Base-by-base conservation (phyloP, 2,797 vertebrate genomes). In the Parauchenoglanis ngamensis region DNA sequence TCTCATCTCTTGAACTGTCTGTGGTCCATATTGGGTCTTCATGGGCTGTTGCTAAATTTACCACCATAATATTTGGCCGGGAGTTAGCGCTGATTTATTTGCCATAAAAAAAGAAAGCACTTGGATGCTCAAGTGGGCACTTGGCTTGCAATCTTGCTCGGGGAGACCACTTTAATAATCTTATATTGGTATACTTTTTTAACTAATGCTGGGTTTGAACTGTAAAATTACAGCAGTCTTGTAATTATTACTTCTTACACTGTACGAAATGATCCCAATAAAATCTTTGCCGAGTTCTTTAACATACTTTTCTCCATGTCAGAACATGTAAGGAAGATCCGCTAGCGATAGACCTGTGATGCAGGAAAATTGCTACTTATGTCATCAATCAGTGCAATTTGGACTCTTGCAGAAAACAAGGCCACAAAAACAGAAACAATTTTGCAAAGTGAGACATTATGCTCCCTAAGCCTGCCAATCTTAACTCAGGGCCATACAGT, bases 31-130 rank as follows among this genome's bases (percentile, higher is more conserved):
- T 95, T 94, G 94, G 94, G 93, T 92, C 92, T 92, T 94, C 92
- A 91, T 94, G 92, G 92, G 92, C 94, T 93, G 93, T 94, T 94
- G 93, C 94, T 95, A 95, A 95, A 96, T 96, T 96, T 95, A 95
- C 94, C 92, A 91, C 90, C 86, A 87, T 89, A 90, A 92, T 92
- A 91, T 94, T 92, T 92, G 89, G 85, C 92, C 92, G 91, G 94
- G 92, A 92, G 94, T 95, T 92, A 93, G 84, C 87, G 89, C 92
- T 93, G 92, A 94, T 92, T 93, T 93, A 92, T 93, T 93, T 94
- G 93, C 92, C 89, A 88, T 90, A 86, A 91, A 90, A 79, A 46
- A 77, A 77, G 78, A 67, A 84, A 86, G 83, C 78, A 80, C 86
- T 86, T 91, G 92, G 93, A 92, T 92, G 92, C 94, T 95, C 93